Evolutionary conservation across 1,140 invertebrate species (phyloP), one percentile per base, ranked within the genome.

Genomic region (Neuroterus valhalla): DNA sequence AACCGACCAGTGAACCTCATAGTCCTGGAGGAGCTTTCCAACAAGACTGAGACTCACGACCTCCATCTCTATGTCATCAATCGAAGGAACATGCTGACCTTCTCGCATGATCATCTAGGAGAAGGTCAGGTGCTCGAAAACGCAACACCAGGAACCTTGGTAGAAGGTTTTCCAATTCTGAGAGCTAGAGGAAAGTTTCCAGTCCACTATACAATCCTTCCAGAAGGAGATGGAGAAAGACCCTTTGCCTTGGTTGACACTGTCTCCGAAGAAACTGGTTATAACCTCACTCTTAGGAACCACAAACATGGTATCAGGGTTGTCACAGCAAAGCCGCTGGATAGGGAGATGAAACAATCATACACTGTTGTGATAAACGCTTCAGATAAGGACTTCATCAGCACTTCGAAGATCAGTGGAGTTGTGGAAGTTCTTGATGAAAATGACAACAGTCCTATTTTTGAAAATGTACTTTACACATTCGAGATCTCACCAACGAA

Each of bases 361-460:
- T 96, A 97, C 82, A 91, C 92, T 52, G 86, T 97, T 31, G 92
- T 93, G 0, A 90, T 97, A 66, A 93, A 95, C 81, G 96, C 96
- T 0, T 93, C 92, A 8, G 95, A 96, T 85, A 89, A 92, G 11
- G 92, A 93, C 71, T 94, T 93, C 10, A 90, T 95, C 8, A 95
- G 95, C 84, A 94, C 93, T 75, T 94, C 95, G 0, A 91, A 92
- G 15, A 93, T 95, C 1, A 93, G 92, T 48, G 91, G 98, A 3
- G 90, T 91, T 19, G 92, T 98, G 3, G 90, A 91, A 4, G 92
- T 99, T 0, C 85, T 93, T 1, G 96, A 98, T 84, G 94, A 95
- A 79, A 98, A 99, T 86, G 97, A 98, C 88, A 97, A 98, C 85
- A 93, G 93, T 71, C 97, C 97, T 0, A 89, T 94, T 11, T 98